Evolutionary conservation across 2,113 vertebrate genomes (phyloP), one percentile per base, ranked within the genome.

Genomic region (Tachuris rubrigastra): DNA sequence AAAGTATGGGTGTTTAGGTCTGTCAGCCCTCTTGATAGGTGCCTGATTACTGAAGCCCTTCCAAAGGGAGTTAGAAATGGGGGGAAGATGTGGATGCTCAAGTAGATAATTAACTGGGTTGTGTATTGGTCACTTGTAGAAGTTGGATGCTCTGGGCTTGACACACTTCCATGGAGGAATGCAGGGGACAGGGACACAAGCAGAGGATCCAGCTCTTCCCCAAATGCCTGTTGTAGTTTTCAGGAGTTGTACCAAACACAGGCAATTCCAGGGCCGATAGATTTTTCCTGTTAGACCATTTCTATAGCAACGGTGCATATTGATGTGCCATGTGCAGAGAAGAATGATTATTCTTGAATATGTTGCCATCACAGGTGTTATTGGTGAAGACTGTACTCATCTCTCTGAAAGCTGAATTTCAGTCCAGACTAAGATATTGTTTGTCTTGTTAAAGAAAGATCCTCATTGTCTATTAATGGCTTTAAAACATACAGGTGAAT

Each of bases 131-230:
- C 47, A 10, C 35, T 68, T 53, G 14, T 76, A 12, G 14, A 63
- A 68, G 12, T 17, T 55, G 16, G 21, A 12, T 87, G 1, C 53
- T 30, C 25, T 55, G 47, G 75, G 28, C 66, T 62, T 84, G 46
- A 25, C 10, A 6, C 7, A 0, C 19, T 67, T 35, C 41, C 4
- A 2, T 20, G 22, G 62, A 35, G 0, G 4, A 55, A 24, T 74
- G 12, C 8, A 44, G 33, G 27, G 37, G 12, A 23, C 28, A 30
- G 33, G 13, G 37, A 27, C 66, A 59, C 8, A 62, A 42, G 77
- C 73, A 72, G 66, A 44, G 82, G 55, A 44, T 71, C 17, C 49
- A 60, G 1, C 31, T 52, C 49, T 73, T 82, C 21, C 53, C 28
- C 28, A 69, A 9, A 22, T 49, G 22, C 16, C 78, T 53, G 0